These are phyloP conservation scores for Pangasianodon hypophthalmus DNA, from an alignment of 2,113 vertebrate genomes.

Conservation along the genomic window DNA sequence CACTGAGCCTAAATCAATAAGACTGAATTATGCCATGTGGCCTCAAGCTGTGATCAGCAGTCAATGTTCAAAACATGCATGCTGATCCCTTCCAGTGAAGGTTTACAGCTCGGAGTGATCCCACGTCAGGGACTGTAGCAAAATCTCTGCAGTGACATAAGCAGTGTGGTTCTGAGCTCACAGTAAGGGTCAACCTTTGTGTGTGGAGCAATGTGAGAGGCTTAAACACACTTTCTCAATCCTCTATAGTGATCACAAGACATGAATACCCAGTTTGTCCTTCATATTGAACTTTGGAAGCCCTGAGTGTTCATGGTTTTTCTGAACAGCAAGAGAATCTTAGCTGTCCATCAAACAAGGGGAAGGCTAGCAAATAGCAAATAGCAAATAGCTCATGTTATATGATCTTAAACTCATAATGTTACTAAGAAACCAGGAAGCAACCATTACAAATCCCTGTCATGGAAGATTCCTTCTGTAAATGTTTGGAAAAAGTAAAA, in stretches of 20 bases:
- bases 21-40: conserved; percentile 1
- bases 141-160: conserved; percentile 14
- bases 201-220: not conserved
- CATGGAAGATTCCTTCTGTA: not conserved
- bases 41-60: conserved; percentile 22
- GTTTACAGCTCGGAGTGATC: conserved; percentile 8
- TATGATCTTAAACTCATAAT: not conserved
- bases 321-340: not conserved
- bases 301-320: not conserved
- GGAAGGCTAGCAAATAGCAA: not conserved
- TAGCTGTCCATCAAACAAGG: not conserved
- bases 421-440: not conserved
- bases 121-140: not conserved
- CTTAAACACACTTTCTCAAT: not conserved
- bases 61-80: conserved; percentile 5
- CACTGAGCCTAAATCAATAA: conserved; percentile 38
- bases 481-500: not conserved
- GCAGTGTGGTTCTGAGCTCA: conserved; percentile 17
- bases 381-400: not conserved
- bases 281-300: not conserved
- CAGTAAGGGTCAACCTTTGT: conserved; percentile 11
- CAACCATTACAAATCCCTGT: not conserved
- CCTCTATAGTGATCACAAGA: not conserved
- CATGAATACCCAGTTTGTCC: not conserved
- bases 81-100: conserved; percentile 21